Conservation (phyloP, 2,888 invertebrate genomes). For the Phymatocera aterrima region DNA sequence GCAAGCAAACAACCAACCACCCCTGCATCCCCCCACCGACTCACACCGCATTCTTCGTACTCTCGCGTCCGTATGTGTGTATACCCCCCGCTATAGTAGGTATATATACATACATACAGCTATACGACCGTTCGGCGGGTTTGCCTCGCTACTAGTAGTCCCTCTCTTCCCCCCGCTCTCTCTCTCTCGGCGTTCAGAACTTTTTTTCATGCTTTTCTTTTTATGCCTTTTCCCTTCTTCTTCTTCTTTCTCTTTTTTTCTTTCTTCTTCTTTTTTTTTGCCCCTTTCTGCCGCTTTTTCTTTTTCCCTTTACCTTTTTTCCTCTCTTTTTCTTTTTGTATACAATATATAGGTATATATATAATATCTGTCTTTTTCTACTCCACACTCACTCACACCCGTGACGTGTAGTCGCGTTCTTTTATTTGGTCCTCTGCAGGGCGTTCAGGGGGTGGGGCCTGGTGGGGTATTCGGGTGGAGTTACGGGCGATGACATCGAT, state of each 20-base stretch:
- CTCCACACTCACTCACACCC: constrained; percentile 48
- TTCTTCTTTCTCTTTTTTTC: constrained; percentile 46
- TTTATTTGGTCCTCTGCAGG: constrained; percentile 70
- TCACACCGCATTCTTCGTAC: constrained; percentile 52
- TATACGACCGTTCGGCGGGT: constrained; percentile 30
- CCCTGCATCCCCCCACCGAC: constrained; percentile 46
- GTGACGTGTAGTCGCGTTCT: constrained; percentile 68
- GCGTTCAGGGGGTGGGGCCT: constrained; percentile 53
- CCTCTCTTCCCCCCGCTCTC: not conserved
- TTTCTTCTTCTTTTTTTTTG: constrained; percentile 47
- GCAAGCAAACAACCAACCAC: constrained; percentile 47
- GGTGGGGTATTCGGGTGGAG: constrained; percentile 48
- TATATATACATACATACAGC: too few species aligned
- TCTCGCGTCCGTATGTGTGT: constrained; percentile 49
- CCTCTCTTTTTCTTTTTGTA: constrained; percentile 51
- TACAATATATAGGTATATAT: too few species aligned
- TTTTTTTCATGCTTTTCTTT: constrained; percentile 46
- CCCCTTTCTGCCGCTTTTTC: constrained; percentile 44
- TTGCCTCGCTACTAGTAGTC: constrained; percentile 26
- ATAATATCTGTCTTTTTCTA: constrained; percentile 45
- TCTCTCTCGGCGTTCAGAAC: constrained; percentile 13
- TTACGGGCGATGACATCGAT: constrained; percentile 73
- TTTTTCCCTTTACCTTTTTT: constrained; percentile 41
- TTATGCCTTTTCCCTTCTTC: constrained; percentile 35
- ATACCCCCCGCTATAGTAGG: too few species aligned